phyloP scores from a whole-genome alignment of 2,797 vertebrate species.

The Enteromius fasciolatus region DNA sequence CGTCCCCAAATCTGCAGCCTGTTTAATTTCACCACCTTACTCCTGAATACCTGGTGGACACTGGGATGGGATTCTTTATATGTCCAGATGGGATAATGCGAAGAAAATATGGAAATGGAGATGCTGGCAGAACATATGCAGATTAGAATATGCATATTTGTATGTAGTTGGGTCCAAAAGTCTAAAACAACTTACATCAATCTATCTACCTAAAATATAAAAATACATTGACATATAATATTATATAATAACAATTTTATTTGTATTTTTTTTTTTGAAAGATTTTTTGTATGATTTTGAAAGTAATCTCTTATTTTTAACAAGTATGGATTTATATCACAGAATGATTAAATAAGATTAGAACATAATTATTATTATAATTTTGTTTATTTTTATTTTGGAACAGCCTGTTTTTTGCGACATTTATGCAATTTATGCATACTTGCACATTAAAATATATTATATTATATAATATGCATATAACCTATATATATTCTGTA shows the following conservation, averaged over 20 bases:
- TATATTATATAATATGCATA: background rate
- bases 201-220: no score
- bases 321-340: no score
- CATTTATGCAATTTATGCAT: background rate
- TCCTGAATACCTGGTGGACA: background rate
- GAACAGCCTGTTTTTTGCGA: background rate
- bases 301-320: no score
- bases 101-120: background rate
- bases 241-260: no score
- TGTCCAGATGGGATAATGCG: background rate
- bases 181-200: background rate
- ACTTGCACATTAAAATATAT: background rate
- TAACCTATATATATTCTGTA: no score
- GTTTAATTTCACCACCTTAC: slow-evolving; percentile 4
- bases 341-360: no score
- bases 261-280: no score
- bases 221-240: no score
- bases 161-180: background rate
- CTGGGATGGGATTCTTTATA: background rate
- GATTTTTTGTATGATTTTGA: no score
- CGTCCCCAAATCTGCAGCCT: slow-evolving; percentile 48
- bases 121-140: background rate
- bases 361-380: no score
- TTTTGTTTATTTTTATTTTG: background rate
- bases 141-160: background rate